Conservation (phyloP, 1,140 invertebrate genomes). For the Parasteatoda tepidariorum region DNA sequence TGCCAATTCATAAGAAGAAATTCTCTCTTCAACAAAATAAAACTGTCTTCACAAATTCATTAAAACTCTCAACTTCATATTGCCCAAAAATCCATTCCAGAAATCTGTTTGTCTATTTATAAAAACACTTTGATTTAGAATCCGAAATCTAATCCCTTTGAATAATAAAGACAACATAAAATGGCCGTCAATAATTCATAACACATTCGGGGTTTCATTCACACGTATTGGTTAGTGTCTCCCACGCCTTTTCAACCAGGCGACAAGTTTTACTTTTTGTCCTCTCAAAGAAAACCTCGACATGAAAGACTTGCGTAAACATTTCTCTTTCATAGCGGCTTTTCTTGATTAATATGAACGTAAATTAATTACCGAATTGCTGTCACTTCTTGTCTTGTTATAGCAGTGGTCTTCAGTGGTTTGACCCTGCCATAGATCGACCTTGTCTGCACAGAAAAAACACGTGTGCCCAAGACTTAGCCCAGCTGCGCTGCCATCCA, state of each 20-base stretch:
- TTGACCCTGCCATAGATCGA: conserved; percentile 13
- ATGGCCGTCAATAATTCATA: too few species aligned
- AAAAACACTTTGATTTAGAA: too few species aligned
- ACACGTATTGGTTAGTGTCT: not conserved
- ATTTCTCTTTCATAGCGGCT: conserved; percentile 12
- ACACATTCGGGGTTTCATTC: too few species aligned
- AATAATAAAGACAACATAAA: too few species aligned
- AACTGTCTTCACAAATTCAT: too few species aligned
- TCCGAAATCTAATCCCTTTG: too few species aligned
- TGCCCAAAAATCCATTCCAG: too few species aligned
- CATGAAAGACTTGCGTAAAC: conserved; percentile 22
- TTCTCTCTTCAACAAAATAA: too few species aligned
- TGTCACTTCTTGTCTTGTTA: conserved; percentile 25
- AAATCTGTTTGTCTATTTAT: too few species aligned
- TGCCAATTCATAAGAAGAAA: too few species aligned
- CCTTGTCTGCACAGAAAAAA: conserved; percentile 18
- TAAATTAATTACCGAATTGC: not conserved
- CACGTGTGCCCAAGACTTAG: conserved; percentile 30
- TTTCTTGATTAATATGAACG: conserved; percentile 8
- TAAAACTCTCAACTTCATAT: too few species aligned
- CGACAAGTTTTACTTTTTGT: not conserved
- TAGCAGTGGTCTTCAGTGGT: not conserved
- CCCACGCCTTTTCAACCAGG: not conserved
- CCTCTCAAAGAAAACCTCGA: not conserved
- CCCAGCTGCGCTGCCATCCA: conserved; percentile 53